Evolutionary conservation across 1,140 invertebrate genomes (phyloP).

Genomic region (Polypedilum vanderplanki): DNA sequence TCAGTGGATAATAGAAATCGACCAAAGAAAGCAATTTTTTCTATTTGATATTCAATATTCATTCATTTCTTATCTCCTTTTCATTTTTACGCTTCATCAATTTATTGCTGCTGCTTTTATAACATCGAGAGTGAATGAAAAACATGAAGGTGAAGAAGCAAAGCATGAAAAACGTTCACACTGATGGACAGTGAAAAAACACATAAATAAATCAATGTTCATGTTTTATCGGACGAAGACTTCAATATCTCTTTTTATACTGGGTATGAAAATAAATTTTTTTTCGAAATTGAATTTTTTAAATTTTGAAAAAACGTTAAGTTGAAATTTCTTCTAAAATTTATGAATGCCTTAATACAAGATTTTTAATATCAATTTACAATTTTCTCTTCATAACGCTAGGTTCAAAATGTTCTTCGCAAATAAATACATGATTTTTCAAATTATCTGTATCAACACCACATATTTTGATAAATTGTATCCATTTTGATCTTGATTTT

Average conservation of each 20-base stretch:
- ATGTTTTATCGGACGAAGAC: background rate
- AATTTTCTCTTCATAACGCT: too few relatives aligned
- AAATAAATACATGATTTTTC: too few relatives aligned
- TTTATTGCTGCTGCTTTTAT: background rate
- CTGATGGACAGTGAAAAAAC: conserved; percentile 23
- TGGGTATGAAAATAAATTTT: too few relatives aligned
- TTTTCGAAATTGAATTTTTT: too few relatives aligned
- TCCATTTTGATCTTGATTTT: too few relatives aligned
- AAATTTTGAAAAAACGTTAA: too few relatives aligned
- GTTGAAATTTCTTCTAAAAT: too few relatives aligned
- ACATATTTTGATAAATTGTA: too few relatives aligned
- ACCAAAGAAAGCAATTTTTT: background rate
- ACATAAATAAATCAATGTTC: conserved; percentile 25
- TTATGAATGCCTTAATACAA: too few relatives aligned
- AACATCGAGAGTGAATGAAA: background rate
- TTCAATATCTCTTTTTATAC: background rate
- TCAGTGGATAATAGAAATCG: background rate
- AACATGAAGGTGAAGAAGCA: background rate
- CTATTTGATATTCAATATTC: conserved; percentile 21
- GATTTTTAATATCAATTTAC: too few relatives aligned
- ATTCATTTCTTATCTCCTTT: background rate
- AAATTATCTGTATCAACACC: too few relatives aligned
- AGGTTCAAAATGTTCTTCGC: too few relatives aligned
- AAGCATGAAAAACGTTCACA: background rate
- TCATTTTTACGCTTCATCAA: conserved; percentile 23